Base-by-base conservation (phyloP, 2,113 vertebrate species). In the Vidua chalybeata region DNA sequence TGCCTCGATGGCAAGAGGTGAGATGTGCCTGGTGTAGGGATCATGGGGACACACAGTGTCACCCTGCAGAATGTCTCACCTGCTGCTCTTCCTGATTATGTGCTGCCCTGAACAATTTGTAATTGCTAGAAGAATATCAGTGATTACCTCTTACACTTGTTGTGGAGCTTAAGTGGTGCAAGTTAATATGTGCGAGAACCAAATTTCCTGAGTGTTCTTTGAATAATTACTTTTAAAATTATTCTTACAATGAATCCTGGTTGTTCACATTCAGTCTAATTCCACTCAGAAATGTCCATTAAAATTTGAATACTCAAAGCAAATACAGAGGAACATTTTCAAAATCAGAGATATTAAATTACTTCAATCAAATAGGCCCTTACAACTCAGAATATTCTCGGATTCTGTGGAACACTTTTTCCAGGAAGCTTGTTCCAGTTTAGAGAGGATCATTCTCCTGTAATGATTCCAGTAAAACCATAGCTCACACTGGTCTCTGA, bases 1-100 rank as follows among this genome's bases (percentile, higher is more conserved):
- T 2, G 1, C 11, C 35, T 52, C 0, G 0, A 13, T 37, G 71
- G 43, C 68, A 78, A 3, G 10, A 56, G 54, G 76, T 0, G 16
- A 80, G 84, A 33, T 13, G 31, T 13, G 45, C 45, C 55, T 0
- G 4, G 26, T 0, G 3, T 26, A 6, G 0, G 2, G 27, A 9
- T 13, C 0, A 2, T 12, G 51, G 43, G 74, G 76, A 39, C 78
- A 58, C 64, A 7, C 2, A 13, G 75, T 20, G 76, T 84, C 66
- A 76, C 45, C 31, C 69, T 11, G 9, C n/a, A 89, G 72, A 62
- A 22, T 66, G 13, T 9, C 66, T 67, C 68, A 28, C 68, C 46
- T 9, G 23, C 2, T 51, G 59, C 67, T 87, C 37, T 18, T 45
- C 31, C 75, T 45, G 55, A 61, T 67, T 23, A 23, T 11, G 20